A percentile compares a stretch with the other conserved stretches of the same genome.
These are phyloP conservation scores for Seira sanloemensis DNA, from an alignment of 2,888 invertebrate species.

Conservation along the genomic window DNA sequence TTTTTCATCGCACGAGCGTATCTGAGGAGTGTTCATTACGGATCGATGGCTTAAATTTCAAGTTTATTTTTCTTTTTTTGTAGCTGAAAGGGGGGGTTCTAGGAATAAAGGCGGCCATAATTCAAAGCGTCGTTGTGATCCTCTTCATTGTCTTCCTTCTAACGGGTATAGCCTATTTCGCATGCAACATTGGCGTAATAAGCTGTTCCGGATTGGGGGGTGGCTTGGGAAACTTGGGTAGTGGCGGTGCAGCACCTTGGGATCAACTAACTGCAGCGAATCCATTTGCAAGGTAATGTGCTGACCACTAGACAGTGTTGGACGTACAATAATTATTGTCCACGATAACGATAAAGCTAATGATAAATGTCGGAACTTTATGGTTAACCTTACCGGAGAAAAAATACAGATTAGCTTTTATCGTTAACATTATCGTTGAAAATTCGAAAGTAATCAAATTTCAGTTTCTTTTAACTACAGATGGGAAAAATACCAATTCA, in stretches of 20 bases:
- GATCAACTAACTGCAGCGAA: neutral
- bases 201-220: constrained; percentile 47
- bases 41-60: neutral
- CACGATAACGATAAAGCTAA: too few species aligned
- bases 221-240: constrained; percentile 23
- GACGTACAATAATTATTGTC: too few species aligned
- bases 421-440: too few species aligned
- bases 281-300: constrained; percentile 43
- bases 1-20: neutral
- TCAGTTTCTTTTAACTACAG: too few species aligned
- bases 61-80: neutral
- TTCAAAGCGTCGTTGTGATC: constrained; percentile 18
- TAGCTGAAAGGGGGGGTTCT: constrained; percentile 41
- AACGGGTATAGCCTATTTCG: constrained; percentile 63
- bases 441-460: too few species aligned
- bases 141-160: constrained; percentile 52
- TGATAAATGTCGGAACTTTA: too few species aligned
- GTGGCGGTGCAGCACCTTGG: constrained; percentile 2
- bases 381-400: too few species aligned
- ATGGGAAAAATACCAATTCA: too few species aligned
- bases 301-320: too few species aligned
- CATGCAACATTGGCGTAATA: constrained; percentile 61
- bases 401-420: too few species aligned
- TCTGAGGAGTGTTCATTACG: neutral
- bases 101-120: constrained; percentile 37